phyloP scores from a whole-genome alignment of 2,888 invertebrate species.

The Scrobipalpa costella region DNA sequence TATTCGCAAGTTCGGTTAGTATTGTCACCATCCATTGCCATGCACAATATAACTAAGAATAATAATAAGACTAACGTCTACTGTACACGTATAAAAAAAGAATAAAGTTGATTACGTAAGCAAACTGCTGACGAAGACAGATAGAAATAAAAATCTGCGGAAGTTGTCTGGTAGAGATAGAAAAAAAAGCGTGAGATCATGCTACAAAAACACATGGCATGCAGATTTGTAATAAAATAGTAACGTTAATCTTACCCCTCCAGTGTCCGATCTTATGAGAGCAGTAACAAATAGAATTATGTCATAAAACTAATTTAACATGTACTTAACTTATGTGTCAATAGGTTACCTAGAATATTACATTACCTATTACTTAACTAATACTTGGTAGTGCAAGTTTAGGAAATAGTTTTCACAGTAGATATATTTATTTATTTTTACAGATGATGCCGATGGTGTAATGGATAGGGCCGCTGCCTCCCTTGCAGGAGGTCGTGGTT shows the following conservation, averaged over 20 bases:
- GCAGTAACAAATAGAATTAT: conserved; percentile 1
- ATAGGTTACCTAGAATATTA: too few relatives aligned
- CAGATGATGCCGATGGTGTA: too few relatives aligned
- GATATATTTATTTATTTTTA: too few relatives aligned
- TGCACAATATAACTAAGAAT: too few relatives aligned
- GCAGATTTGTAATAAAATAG: neutral
- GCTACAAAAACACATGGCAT: neutral
- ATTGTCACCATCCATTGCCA: too few relatives aligned
- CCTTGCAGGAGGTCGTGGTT: too few relatives aligned
- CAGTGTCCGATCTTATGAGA: conserved; percentile 1
- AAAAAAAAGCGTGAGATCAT: conserved; percentile 1
- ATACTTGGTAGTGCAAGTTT: too few relatives aligned
- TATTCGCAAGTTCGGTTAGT: too few relatives aligned
- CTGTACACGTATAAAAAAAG: neutral
- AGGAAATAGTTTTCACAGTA: too few relatives aligned
- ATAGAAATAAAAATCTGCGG: neutral
- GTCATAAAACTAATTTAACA: neutral
- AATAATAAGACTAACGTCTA: too few relatives aligned
- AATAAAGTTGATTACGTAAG: neutral
- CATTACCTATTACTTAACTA: too few relatives aligned
- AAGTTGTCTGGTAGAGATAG: neutral
- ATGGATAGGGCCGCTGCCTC: too few relatives aligned
- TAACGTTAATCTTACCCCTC: neutral
- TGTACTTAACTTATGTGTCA: neutral
- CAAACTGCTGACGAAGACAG: neutral